phyloP scores from a whole-genome alignment of 35 echinoderm and acorn worm genomes.

The Apostichopus japonicus region DNA sequence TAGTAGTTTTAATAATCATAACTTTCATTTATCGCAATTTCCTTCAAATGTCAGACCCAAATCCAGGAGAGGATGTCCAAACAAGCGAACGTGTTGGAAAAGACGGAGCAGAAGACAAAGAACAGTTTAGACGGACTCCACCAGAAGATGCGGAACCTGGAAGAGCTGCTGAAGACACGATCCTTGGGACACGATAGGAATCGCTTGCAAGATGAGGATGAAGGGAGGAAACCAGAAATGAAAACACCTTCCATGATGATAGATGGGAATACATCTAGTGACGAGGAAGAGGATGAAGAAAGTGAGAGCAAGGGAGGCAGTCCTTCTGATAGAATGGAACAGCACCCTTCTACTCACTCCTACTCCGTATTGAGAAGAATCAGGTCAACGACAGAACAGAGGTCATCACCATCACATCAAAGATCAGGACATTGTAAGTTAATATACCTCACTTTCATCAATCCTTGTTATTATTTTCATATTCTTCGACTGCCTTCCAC shows the following conservation, averaged over 20 bases:
- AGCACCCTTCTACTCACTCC: slow-evolving; percentile 3
- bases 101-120: slow-evolving; percentile 7
- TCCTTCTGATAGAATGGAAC: neutral
- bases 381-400: neutral
- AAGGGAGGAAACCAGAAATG: neutral
- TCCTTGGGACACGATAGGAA: neutral
- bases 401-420: neutral
- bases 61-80: slow-evolving; percentile 41
- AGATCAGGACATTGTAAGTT: slow-evolving; percentile 31
- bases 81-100: slow-evolving; percentile 19
- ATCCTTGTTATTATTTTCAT: neutral
- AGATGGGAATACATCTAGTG: neutral
- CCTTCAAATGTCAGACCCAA: slow-evolving; percentile 1
- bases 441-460: neutral
- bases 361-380: slow-evolving; percentile 29
- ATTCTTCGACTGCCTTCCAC: neutral
- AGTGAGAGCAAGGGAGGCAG: neutral
- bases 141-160: slow-evolving; percentile 32
- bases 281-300: neutral
- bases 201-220: neutral
- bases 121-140: slow-evolving; percentile 35
- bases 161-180: slow-evolving; percentile 41
- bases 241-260: neutral
- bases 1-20: too few relatives aligned
- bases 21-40: neutral